These are phyloP conservation scores for Ceyx margarethae DNA, from an alignment of 2,113 vertebrate species.

Conservation along the genomic window DNA sequence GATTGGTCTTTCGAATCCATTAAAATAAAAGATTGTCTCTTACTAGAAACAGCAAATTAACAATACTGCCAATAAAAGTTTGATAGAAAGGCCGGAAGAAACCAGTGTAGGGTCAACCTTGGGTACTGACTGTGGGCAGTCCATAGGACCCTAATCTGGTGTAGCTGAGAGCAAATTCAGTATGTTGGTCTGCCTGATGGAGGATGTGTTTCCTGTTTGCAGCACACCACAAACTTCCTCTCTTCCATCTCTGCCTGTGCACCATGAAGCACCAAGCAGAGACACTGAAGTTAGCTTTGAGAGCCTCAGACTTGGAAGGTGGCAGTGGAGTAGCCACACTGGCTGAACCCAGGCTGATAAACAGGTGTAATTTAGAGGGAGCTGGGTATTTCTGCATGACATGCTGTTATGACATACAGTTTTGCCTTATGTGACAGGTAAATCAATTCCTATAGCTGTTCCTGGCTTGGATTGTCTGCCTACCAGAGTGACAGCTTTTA, in stretches of 20 bases:
- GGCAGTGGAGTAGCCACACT: fast-evolving
- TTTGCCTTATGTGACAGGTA: neutral
- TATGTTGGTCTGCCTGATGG: neutral
- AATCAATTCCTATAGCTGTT: neutral
- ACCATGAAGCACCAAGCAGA: neutral
- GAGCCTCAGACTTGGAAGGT: neutral
- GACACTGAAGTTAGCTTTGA: neutral
- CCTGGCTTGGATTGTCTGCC: neutral
- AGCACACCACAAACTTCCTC: fast-evolving
- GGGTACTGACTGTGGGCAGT: fast-evolving
- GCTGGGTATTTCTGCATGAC: neutral
- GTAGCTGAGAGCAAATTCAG: neutral
- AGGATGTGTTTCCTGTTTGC: neutral
- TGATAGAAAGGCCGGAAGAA: neutral
- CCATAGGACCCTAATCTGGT: neutral
- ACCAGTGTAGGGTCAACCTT: neutral
- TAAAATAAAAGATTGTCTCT: neutral
- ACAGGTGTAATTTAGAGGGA: neutral
- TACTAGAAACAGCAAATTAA: neutral
- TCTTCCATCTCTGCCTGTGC: neutral
- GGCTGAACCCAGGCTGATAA: neutral
- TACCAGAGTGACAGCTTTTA: slow-evolving; percentile 25
- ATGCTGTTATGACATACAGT: neutral
- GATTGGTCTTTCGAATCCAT: neutral
- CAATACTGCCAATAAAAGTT: neutral